Evolutionary conservation across 2,113 vertebrate genomes (phyloP), one percentile per base, ranked within the genome.

Genomic region (Pholis gunnellus): DNA sequence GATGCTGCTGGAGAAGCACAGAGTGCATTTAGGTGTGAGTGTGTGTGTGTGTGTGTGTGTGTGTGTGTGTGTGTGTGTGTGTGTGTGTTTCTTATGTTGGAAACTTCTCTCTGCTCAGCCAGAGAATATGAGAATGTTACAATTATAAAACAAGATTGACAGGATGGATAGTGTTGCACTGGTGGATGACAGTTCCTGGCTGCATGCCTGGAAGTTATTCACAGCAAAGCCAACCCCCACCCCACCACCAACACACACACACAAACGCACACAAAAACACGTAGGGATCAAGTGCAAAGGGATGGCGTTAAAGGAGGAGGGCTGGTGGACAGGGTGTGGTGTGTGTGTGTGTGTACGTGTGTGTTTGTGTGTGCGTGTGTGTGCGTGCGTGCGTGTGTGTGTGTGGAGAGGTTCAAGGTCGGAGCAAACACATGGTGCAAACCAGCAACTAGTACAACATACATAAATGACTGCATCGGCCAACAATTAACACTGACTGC

Each of bases 61-160:
- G 36, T 44, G 46, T 38, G 54, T 63, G 59, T 25, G 10, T 42
- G 8, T 44, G 34, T 72, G 48, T 40, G 44, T 50, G 57, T 22
- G 54, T 48, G 52, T 69, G 56, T 42, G 52, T 83, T 74, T 86
- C 79, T 75, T 91, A 81, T 85, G 81, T 78, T 93, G 88, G 93
- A 94, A 94, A 93, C 80, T 88, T 90, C 25, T 87, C 78, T 82
- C 78, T 83, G 89, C 84, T 87, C 88, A 85, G 87, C 83, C 22
- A 38, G 84, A 94, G 92, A 94, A 95, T 87, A 91, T 94, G 94
- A 95, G 94, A 94, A 92, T 89, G 93, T 87, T 94, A 94, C 94
- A 92, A 93, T 95, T 95, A 94, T 94, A 94, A 95, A 94, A 92
- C 88, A 91, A 88, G 94, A 94, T 92, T 93, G 92, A 95, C 93